Base-by-base conservation (phyloP, 2,888 invertebrate species). In the Rhingia rostrata region DNA sequence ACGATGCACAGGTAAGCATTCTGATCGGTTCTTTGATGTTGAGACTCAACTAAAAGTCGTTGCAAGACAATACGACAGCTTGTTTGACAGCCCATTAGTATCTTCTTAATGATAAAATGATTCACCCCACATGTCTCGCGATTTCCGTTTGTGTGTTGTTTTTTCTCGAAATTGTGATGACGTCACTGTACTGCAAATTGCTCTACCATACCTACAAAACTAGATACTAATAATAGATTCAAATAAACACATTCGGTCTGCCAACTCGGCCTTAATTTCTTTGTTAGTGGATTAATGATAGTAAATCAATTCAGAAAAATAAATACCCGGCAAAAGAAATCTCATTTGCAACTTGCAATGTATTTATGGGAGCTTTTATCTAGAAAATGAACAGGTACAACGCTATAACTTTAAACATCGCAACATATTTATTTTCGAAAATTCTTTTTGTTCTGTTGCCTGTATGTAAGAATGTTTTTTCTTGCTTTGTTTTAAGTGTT, bases 261-360 rank as follows among this genome's bases (percentile, higher is more conserved):
- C 64, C 58, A 72, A 72, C 58, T 61, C 22, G 37, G 6, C 32
- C 30, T 53, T 56, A 22, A 22, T 22, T 47, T 14, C 41, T 63
- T 64, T 33, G n/a, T n/a, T 30, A 4, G 14, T 4, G 35, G 32
- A 78, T 72, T 72, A 43, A 72, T 78, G 58, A 72, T 70, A 64
- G 39, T 43, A 64, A 78, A 78, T 78, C 64, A 49, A 64, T 78
- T 64, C 33, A 10, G 35, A 35, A 10, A 14, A 41, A 4, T 6
- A 43, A 10, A 32, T 32, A 43, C 9, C 58, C 14, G 32, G 58
- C 41, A 43, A 43, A 32, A 12, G 10, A 14, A 43, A 69, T 22
- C 32, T 53, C 54, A 47, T 30, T 58, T 12, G 49, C 47, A 30
- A 12, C 69, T 32, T 39, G 9, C 4, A 7, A 33, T 45, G 12